Percentiles rank a stretch among this genome's conserved stretches.
phyloP scores from a whole-genome alignment of 2,888 invertebrate species.

The Venustoraphidia nigricollis region DNA sequence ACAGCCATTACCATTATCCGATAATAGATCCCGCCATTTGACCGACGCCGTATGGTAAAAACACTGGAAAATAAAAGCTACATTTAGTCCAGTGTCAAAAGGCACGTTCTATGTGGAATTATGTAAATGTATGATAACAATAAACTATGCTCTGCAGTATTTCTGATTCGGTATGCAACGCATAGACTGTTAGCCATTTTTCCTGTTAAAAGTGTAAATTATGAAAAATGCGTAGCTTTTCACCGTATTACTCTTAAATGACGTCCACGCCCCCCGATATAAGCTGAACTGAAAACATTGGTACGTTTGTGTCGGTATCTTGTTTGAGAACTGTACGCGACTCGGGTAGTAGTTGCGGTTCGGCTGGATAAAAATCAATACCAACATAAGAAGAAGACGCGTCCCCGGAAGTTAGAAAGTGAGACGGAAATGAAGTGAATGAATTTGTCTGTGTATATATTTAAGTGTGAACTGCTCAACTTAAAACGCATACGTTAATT shows the following conservation, averaged over 20 bases:
- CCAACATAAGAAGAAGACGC: slow-evolving; percentile 12
- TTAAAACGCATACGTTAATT: too few relatives aligned
- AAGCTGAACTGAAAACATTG: slow-evolving; percentile 12
- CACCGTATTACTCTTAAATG: slow-evolving; percentile 19
- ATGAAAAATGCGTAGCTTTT: slow-evolving; percentile 22
- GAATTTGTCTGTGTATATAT: not conserved
- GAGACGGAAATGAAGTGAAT: not conserved
- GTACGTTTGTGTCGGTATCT: slow-evolving; percentile 9
- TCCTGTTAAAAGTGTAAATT: slow-evolving; percentile 13
- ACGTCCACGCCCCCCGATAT: slow-evolving; percentile 18
- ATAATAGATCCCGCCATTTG: too few relatives aligned
- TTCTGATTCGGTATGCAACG: not conserved
- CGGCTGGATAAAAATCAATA: slow-evolving; percentile 22
- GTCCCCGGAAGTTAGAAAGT: slow-evolving; percentile 6
- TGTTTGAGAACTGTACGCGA: slow-evolving; percentile 7
- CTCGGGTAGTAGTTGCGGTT: slow-evolving; percentile 21
- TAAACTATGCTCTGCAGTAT: not conserved
- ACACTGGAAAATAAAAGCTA: too few relatives aligned
- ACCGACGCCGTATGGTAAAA: too few relatives aligned
- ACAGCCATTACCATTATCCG: too few relatives aligned
- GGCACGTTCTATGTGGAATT: too few relatives aligned
- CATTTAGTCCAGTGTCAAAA: too few relatives aligned
- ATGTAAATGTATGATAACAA: too few relatives aligned
- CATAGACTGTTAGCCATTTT: not conserved
- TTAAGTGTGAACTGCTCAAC: not conserved